phyloP scores from a whole-genome alignment of 2,797 vertebrate genomes.

The Thamnophis elegans region DNA sequence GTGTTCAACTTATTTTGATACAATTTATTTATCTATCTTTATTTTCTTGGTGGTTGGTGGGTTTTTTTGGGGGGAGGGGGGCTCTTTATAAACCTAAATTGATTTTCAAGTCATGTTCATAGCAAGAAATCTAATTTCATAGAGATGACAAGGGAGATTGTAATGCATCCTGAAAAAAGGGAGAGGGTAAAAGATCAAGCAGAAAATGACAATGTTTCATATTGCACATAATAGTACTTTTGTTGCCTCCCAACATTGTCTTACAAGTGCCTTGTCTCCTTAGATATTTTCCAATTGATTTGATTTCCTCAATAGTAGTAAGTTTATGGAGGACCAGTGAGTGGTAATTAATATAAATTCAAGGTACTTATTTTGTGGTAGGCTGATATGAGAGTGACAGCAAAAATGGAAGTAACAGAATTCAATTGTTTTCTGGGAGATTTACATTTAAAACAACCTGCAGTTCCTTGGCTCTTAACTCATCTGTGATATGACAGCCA shows the following conservation, averaged over 20 bases:
- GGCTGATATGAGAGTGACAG: constrained; percentile 42
- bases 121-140: constrained; percentile 1
- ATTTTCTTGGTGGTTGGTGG: not conserved
- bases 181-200: constrained; percentile 35
- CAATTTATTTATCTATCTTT: not conserved
- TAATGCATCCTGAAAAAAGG: constrained; percentile 43
- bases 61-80: no score
- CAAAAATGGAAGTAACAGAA: constrained; percentile 29
- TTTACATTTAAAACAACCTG: constrained; percentile 52
- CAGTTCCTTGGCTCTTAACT: constrained; percentile 53
- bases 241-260: constrained; percentile 48
- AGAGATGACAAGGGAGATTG: constrained; percentile 21
- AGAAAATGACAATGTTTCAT: constrained; percentile 49
- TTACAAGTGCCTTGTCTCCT: constrained; percentile 36
- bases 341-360: constrained; percentile 60
- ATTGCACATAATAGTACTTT: constrained; percentile 39
- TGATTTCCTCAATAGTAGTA: constrained; percentile 58
- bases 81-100: constrained; percentile 31
- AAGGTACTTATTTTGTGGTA: constrained; percentile 53
- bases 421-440: constrained; percentile 44
- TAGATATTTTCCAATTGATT: constrained; percentile 62
- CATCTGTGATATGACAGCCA: constrained; percentile 41
- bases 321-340: constrained; percentile 44
- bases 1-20: not conserved
- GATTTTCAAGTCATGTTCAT: constrained; percentile 44